Evolutionary conservation across 2,113 vertebrate species (phyloP), one percentile per base, ranked within the genome.

Genomic region (Stictonetta naevosa): DNA sequence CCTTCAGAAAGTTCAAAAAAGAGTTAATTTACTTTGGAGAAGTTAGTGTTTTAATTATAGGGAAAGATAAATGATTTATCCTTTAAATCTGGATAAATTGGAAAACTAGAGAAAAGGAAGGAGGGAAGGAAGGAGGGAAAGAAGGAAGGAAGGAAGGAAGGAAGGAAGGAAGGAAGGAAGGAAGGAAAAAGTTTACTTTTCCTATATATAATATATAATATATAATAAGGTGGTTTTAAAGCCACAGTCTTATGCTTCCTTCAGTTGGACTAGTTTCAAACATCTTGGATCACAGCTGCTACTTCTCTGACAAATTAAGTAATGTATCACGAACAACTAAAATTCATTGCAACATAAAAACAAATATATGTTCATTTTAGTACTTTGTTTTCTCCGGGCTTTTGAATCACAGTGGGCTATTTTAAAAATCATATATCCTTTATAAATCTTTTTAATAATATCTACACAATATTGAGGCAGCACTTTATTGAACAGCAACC

Each of bases 391-490:
- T 98, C 29, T 38, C 20, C 66, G 34, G 69, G 64, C n/a, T 76
- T 93, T 76, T 93, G 88, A 97, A 96, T 89, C 64, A 80, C 74
- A 31, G 21, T 21, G 42, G 67, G 40, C 63, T 86, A 78, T 95
- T 96, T 92, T 48, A 48, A 87, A 93, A 91, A 64, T 11, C 9
- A 71, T 95, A 21, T 59, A 73, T 97, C 53, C 96, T 96, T 88
- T 88, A 68, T 86, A 97, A 97, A 97, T 96, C 81, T 94, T 83
- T 92, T 92, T 91, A 91, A 59, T 96, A 96, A 93, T 92, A 79
- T 36, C 84, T 68, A 14, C 77, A 86, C 81, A 88, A 82, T 92
- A 92, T 40, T 78, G 91, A 86, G 66, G 75, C 75, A 90, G 77
- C 72, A 29, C 83, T 94, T 95, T 96, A 97, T 79, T 93, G 95